Conservation (phyloP, 1,140 invertebrate genomes). For the Drosophila insularis region DNA sequence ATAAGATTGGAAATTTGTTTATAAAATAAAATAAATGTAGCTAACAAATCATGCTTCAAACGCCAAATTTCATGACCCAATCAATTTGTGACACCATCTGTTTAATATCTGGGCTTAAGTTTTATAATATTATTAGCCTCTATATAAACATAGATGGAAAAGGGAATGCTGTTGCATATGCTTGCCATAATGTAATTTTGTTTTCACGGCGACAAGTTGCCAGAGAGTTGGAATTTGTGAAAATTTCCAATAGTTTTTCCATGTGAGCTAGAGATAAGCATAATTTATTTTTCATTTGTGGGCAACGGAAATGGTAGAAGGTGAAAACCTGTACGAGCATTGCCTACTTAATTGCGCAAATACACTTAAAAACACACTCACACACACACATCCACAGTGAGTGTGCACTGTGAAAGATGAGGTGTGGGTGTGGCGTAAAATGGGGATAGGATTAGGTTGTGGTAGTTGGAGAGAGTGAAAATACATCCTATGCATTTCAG, state of each 20-base stretch:
- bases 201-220: constrained; percentile 58
- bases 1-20: no score
- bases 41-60: no score
- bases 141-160: no score
- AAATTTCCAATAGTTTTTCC: constrained; percentile 40
- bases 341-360: constrained; percentile 71
- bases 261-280: constrained; percentile 6
- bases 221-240: constrained; percentile 36
- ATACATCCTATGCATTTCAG: constrained; percentile 45
- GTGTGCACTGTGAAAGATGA: not conserved
- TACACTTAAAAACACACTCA: constrained; percentile 38
- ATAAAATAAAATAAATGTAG: no score
- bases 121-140: no score
- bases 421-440: not conserved
- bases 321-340: constrained; percentile 45
- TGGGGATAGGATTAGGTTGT: not conserved
- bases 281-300: constrained; percentile 59
- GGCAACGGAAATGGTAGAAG: not conserved
- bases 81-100: no score
- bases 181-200: not conserved
- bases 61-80: no score
- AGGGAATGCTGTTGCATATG: not conserved
- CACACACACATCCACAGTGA: not conserved
- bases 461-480: not conserved
- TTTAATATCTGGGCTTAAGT: no score